Evolutionary conservation across 1,140 invertebrate genomes (phyloP), one percentile per base, ranked within the genome.

Genomic region (Lepidurus arcticus): DNA sequence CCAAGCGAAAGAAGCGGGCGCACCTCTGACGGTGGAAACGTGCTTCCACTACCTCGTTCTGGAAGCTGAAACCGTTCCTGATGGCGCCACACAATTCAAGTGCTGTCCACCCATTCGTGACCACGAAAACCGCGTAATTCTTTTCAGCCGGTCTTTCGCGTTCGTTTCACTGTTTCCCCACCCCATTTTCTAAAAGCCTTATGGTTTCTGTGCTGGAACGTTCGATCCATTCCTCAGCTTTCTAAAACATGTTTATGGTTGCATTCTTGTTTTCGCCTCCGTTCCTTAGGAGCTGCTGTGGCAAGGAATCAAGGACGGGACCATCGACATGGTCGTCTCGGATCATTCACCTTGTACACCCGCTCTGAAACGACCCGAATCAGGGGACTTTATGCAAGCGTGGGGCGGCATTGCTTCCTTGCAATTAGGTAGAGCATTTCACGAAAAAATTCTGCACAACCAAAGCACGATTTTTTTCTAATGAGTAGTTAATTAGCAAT

Each of bases 11-110:
- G 77, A 82, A 42, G 81, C 82, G 7, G 86, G 87, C 7, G 85
- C 83, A 6, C 84, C 82, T 79, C 83, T 92, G 21, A 91, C 90
- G 0, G 88, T 88, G 0, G 91, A 92, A 83, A 92, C 91, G 0
- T 92, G 91, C 83, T 89, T 90, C 78, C 91, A 92, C 82, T 92
- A 92, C 83, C 84, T 93, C n/a, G 86, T 87, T 1, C 82, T 92
- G 10, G 84, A 85, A 44, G 87, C 90, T 16, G 90, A 91, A 81
- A 83, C 89, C 45, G 86, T 93, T 34, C 89, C 89, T 11, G 83
- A 87, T 45, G 87, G 86, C 4, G 88, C 86, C 5, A 91, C 90
- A 1, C 86, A 91, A 82, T 92, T 87, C 80, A 93, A 92, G 83
- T 92, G 91, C 78, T 90, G 89, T 81, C 91, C 91, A 5, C 91